Percentiles rank a stretch among this genome's conserved stretches.
Evolutionary conservation across 2,113 vertebrate species (phyloP).

Genomic region (Equus quagga): DNA sequence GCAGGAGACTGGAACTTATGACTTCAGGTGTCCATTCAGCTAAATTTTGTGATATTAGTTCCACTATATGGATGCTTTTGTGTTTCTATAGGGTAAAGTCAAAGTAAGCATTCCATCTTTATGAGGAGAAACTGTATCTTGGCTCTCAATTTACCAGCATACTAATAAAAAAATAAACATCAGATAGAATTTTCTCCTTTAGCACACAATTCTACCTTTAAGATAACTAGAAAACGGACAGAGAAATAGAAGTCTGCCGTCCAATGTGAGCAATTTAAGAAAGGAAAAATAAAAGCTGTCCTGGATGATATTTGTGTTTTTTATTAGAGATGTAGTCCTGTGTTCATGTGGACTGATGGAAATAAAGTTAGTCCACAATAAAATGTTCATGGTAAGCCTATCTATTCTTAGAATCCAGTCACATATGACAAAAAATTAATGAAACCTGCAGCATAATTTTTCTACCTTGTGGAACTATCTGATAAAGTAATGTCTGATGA

Average conservation of each 20-base stretch:
- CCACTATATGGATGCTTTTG: no score
- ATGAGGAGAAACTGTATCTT: background rate
- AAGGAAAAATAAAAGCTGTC: background rate
- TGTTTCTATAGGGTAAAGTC: background rate
- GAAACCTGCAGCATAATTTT: slow-evolving; percentile 82
- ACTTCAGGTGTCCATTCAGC: background rate
- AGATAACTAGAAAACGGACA: background rate
- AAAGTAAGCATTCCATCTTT: background rate
- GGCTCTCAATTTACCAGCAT: background rate
- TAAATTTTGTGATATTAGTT: background rate
- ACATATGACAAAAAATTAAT: slow-evolving; percentile 89
- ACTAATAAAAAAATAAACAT: background rate
- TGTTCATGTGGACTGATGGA: slow-evolving; percentile 73
- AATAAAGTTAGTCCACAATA: slow-evolving; percentile 81
- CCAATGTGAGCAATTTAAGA: slow-evolving; percentile 35
- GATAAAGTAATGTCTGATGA: slow-evolving; percentile 90
- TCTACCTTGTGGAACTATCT: slow-evolving; percentile 84
- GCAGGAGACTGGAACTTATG: background rate
- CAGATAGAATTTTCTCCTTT: background rate
- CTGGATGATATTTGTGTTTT: slow-evolving; percentile 57
- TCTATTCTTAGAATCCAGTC: slow-evolving; percentile 84
- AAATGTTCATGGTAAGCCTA: slow-evolving; percentile 80
- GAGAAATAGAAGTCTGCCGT: background rate
- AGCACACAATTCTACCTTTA: background rate
- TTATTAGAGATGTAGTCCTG: slow-evolving; percentile 73